Percentiles rank a stretch among this genome's conserved stretches.
Evolutionary conservation across 2,888 invertebrate species (phyloP).

Genomic region (Ennomos fuscantarius): DNA sequence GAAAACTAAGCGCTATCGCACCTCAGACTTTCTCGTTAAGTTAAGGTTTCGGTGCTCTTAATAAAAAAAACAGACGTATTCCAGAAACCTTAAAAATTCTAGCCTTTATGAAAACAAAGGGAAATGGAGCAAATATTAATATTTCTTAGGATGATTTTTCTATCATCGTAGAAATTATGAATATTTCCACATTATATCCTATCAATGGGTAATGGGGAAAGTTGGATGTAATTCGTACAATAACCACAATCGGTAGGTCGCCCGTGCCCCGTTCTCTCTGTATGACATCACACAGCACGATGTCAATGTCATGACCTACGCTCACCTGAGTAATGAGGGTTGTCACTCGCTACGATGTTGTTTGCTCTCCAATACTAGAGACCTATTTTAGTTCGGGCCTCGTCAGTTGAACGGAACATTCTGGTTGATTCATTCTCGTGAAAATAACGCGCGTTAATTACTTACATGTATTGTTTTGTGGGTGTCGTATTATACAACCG

Average conservation of each 20-base stretch:
- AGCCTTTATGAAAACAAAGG: too few relatives aligned
- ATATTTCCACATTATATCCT: too few relatives aligned
- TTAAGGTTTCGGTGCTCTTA: too few relatives aligned
- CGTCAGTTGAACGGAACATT: constrained; percentile 21
- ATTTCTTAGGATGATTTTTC: too few relatives aligned
- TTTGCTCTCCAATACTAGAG: constrained; percentile 24
- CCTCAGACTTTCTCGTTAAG: too few relatives aligned
- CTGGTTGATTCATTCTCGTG: constrained; percentile 33
- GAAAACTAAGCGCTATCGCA: too few relatives aligned
- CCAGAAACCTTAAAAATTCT: too few relatives aligned
- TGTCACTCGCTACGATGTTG: constrained; percentile 29
- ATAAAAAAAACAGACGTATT: too few relatives aligned
- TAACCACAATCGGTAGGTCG: constrained; percentile 3
- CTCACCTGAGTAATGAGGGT: constrained; percentile 36
- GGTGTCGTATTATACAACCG: constrained; percentile 40
- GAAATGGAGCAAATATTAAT: too few relatives aligned
- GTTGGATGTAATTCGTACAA: constrained; percentile 2
- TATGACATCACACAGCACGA: constrained; percentile 37
- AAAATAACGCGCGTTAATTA: constrained; percentile 28
- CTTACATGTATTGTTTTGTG: constrained; percentile 31
- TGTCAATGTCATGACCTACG: constrained; percentile 44
- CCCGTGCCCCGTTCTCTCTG: constrained; percentile 18
- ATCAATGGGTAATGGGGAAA: too few relatives aligned
- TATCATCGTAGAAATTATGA: too few relatives aligned
- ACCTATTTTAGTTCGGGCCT: constrained; percentile 29